Conservation (phyloP, 2,888 invertebrate genomes). For the Hoplodrina ambigua region DNA sequence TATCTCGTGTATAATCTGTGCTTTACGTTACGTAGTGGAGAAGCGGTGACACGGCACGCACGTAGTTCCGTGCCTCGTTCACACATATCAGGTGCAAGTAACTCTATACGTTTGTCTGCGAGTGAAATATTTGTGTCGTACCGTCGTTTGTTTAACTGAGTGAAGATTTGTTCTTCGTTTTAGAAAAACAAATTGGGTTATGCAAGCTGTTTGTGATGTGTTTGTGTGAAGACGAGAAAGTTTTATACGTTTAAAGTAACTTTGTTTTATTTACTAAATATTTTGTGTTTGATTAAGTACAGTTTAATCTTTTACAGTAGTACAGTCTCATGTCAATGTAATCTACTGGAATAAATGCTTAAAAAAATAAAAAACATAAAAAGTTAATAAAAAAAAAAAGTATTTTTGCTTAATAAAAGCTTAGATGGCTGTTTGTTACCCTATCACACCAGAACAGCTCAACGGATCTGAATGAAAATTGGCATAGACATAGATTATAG, state of each 20-base stretch:
- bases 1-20: slow-evolving; percentile 41
- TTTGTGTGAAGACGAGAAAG: slow-evolving; percentile 1
- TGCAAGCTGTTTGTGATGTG: background rate
- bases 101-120: slow-evolving; percentile 44
- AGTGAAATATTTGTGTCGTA: slow-evolving; percentile 34
- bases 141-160: slow-evolving; percentile 24
- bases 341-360: no score
- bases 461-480: no score
- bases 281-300: background rate
- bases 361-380: no score
- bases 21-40: slow-evolving; percentile 31
- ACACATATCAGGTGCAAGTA: slow-evolving; percentile 54
- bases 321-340: no score
- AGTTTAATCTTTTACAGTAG: background rate
- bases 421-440: no score
- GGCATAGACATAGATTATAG: no score
- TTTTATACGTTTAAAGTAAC: background rate
- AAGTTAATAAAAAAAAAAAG: no score
- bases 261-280: background rate
- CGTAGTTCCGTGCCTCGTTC: slow-evolving; percentile 25
- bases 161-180: slow-evolving; percentile 4
- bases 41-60: slow-evolving; percentile 51
- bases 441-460: no score
- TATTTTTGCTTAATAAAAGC: no score
- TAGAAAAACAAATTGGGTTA: slow-evolving; percentile 1